Evolutionary conservation across 2,888 invertebrate genomes (phyloP), one percentile per base, ranked within the genome.

Genomic region (Bibio marci): DNA sequence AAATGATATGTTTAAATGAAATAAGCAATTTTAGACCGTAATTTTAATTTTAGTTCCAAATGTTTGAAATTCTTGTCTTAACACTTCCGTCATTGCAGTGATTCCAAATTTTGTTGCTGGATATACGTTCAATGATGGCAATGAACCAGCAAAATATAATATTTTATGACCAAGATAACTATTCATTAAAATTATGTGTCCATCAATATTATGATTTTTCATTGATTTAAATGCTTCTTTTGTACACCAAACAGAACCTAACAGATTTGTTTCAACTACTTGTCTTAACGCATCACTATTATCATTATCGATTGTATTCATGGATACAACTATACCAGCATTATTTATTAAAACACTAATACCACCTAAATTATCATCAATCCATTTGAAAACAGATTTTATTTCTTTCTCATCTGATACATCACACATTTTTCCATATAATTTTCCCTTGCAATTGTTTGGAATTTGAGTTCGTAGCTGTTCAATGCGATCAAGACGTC

Each of bases 311-410:
- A 54, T 41, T 13, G 53, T 47, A 22, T 48, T 45, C 2, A 50
- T 47, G 30, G 44, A 46, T 34, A 49, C 48, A 14, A 48, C 39
- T 27, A 68, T 49, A 7, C 67, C 73, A 4, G 72, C 73, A 49
- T 70, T 71, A 49, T 73, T 73, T 8, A 73, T 51, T 25, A 71
- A 59, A 2, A 74, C 61, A 50, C 70, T 65, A 14, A 69, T 58
- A 4, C 66, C 64, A 1, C 69, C 69, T 8, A 66, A 52, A 4
- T 60, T 52, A 6, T 58, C 49, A 14, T 66, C 61, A 38, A 69
- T 62, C 55, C 56, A 59, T n/a, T 55, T 50, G 49, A 73, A 73
- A 35, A 67, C 63, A 4, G 52, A 50, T 33, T 65, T 48, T 18
- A 74, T 64, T 2, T 71, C 66, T 1, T 63, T 57, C 42, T 70